Conservation (phyloP, 1,140 invertebrate species). For the Hycleus cichorii region DNA sequence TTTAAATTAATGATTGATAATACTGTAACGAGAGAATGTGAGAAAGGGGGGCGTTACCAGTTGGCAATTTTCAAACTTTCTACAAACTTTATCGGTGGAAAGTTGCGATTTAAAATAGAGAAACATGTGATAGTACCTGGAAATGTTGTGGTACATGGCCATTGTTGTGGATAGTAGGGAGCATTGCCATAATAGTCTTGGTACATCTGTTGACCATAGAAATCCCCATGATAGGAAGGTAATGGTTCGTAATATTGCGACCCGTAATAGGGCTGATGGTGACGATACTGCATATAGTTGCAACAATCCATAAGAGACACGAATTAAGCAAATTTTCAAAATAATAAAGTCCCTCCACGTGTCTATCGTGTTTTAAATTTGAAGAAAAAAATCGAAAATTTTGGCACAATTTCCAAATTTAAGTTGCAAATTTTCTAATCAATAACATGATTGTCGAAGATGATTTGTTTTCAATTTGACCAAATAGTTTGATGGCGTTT, state of each 20-base stretch:
- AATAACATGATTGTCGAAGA: background rate
- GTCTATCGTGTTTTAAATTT: background rate
- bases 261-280: slow-evolving; percentile 40
- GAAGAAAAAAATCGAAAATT: background rate
- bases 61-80: too few species aligned
- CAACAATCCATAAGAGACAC: slow-evolving; percentile 45
- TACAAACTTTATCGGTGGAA: too few species aligned
- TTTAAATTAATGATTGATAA: too few species aligned
- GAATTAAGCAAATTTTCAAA: background rate
- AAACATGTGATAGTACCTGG: slow-evolving; percentile 23
- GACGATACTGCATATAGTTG: slow-evolving; percentile 43
- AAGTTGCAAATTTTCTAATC: background rate
- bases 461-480: background rate
- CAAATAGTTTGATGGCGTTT: background rate
- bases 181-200: slow-evolving; percentile 28
- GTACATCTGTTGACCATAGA: slow-evolving; percentile 41
- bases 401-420: background rate
- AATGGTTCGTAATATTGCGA: slow-evolving; percentile 26
- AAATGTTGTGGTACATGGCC: slow-evolving; percentile 29
- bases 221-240: slow-evolving; percentile 35
- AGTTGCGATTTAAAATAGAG: too few species aligned
- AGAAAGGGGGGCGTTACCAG: too few species aligned
- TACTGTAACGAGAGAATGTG: too few species aligned
- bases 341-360: background rate
- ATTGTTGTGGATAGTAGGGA: slow-evolving; percentile 33